A percentile compares a stretch with the other conserved stretches of the same genome.
These are phyloP conservation scores for Lathamus discolor DNA, from an alignment of 2,113 vertebrate genomes.

Conservation along the genomic window DNA sequence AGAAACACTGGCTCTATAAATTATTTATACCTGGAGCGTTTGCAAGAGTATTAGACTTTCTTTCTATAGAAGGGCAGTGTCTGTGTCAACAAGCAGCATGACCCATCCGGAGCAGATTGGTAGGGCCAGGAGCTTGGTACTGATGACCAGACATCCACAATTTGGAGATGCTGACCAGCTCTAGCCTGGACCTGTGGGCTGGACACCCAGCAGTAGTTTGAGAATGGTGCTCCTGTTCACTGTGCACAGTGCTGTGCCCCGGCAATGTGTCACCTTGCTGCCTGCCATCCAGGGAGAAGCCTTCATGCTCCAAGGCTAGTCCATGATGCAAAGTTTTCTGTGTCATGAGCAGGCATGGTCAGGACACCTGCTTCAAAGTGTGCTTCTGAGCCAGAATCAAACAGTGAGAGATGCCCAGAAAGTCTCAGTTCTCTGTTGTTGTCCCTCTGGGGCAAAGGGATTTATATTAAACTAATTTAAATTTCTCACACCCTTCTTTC, in stretches of 20 bases:
- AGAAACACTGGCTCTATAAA: background rate
- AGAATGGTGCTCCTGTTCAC: background rate
- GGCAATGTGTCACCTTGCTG: background rate
- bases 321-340: background rate
- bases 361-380: background rate
- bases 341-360: rapidly evolving
- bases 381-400: background rate
- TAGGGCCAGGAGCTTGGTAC: background rate
- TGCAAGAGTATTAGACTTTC: background rate
- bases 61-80: background rate
- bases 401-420: rapidly evolving
- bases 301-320: background rate
- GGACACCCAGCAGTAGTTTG: background rate
- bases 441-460: background rate
- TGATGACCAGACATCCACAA: background rate
- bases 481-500: background rate
- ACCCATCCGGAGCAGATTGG: background rate
- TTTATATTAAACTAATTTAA: background rate
- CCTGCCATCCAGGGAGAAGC: rapidly evolving
- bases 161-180: background rate
- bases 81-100: background rate
- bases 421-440: background rate
- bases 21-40: background rate
- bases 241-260: background rate
- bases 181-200: background rate